These are phyloP conservation scores for Perca fluviatilis DNA, from an alignment of 2,113 vertebrate genomes.

Conservation along the genomic window DNA sequence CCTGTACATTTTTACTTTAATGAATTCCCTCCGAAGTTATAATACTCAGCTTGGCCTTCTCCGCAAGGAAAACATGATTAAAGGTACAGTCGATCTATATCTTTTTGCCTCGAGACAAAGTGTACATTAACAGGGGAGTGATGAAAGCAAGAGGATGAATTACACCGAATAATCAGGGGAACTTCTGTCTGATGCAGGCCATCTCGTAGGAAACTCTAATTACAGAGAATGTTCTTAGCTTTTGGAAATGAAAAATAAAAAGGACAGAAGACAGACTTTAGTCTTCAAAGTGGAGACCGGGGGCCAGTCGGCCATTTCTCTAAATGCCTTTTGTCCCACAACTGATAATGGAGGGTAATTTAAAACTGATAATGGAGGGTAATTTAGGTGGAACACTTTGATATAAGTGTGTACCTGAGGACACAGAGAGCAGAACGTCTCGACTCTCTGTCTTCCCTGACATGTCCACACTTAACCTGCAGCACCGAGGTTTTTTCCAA, in stretches of 20 bases:
- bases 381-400: constrained; percentile 35
- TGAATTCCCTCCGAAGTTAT: background rate
- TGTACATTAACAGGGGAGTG: background rate
- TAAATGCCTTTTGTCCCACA: background rate
- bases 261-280: background rate
- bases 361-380: constrained; percentile 9
- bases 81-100: background rate
- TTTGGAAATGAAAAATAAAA: background rate
- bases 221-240: background rate
- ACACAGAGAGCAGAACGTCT: background rate
- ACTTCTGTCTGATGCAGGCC: background rate
- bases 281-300: background rate
- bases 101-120: background rate
- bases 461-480: constrained; percentile 12
- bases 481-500: background rate
- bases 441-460: background rate
- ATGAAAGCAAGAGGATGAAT: constrained; percentile 36
- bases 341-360: constrained; percentile 27
- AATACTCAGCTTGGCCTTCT: background rate
- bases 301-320: background rate
- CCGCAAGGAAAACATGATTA: background rate
- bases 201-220: background rate
- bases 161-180: background rate
- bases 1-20: too few species aligned
- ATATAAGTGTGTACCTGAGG: constrained; percentile 23